phyloP scores from a whole-genome alignment of 2,888 invertebrate species.

The Diaperis boleti region DNA sequence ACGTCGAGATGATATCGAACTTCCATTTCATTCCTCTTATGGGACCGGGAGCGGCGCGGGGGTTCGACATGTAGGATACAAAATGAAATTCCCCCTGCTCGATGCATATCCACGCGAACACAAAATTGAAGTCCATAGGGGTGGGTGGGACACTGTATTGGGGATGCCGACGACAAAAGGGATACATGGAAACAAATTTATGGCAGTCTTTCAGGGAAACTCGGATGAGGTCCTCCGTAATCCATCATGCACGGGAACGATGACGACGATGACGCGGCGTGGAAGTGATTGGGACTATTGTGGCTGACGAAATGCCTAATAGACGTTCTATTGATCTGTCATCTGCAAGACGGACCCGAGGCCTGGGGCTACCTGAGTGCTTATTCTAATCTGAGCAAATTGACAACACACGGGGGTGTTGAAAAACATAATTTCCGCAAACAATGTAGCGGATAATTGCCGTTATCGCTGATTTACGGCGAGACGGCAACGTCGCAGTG shows the following conservation, averaged over 20 bases:
- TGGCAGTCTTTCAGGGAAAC: slow-evolving; percentile 59
- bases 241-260: slow-evolving; percentile 34
- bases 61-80: slow-evolving; percentile 62
- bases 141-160: slow-evolving; percentile 51
- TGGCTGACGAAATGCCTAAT: slow-evolving; percentile 43
- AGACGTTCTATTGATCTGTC: slow-evolving; percentile 49
- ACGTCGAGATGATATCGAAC: slow-evolving; percentile 59
- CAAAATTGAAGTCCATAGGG: slow-evolving; percentile 62
- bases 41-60: slow-evolving; percentile 52
- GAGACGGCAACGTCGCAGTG: slow-evolving; percentile 45
- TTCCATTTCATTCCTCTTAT: slow-evolving; percentile 61
- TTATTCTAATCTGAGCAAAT: too few relatives aligned
- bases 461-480: slow-evolving; percentile 62
- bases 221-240: slow-evolving; percentile 21
- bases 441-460: slow-evolving; percentile 64
- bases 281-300: slow-evolving; percentile 44
- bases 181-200: slow-evolving; percentile 62
- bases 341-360: slow-evolving; percentile 42
- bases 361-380: too few relatives aligned
- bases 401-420: too few relatives aligned
- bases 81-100: slow-evolving; percentile 63
- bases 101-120: slow-evolving; percentile 60
- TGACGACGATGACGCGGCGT: slow-evolving; percentile 25
- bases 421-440: slow-evolving; percentile 58
- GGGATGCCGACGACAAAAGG: slow-evolving; percentile 55